Evolutionary conservation across 30 jellyfish, hydroid and myxozoan genomes (phyloP), one percentile per base, ranked within the genome.

Genomic region (Nemopilema nomurai): DNA sequence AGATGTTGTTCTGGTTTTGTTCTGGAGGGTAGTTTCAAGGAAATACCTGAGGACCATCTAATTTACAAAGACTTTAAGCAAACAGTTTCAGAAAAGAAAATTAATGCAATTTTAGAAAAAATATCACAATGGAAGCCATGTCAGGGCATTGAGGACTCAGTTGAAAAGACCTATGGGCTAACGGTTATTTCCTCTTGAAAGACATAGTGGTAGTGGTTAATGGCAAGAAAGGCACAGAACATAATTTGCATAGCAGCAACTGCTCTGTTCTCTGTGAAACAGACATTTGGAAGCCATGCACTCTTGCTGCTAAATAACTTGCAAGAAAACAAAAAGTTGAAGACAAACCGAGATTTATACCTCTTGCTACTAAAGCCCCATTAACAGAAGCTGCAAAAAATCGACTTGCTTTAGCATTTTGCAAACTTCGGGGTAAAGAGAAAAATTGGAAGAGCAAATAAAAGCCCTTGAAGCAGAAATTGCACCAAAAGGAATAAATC

Each of bases 131-230:
- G 74, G 86, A 76, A 76, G 22, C 86, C 25, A 52, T 76, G 75
- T 57, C 86, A 51, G 75, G 86, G 86, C 86, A 76, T 76, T 18
- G 53, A 30, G n/a, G 86, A 76, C n/a, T 52, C 86, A 51, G 66
- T 51, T 4, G 77, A 51, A 76, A 76, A 76, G 76, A 63, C 26
- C 23, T 51, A 51, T 76, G 86, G 86, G 9, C 27, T 76, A 51
- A 76, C 51, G 32, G 76, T 19, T 51, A 13, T 41, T 41, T 41
- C 57, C 57, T 41, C 57, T 41, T 6, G 57, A 41, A 41, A 41
- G 57, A 41, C 57, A 41, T 41, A 41, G 57, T 41, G 57, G 86
- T 57, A 22, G 51, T 51, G 53, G 24, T 51, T 8, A 26, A 73
- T 23, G 32, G 32, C n/a, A 16, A 65, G 52, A 16, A 32, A 53